phyloP scores from a whole-genome alignment of 92 coral and sea anemone genomes.

The Parazoanthus swiftii region DNA sequence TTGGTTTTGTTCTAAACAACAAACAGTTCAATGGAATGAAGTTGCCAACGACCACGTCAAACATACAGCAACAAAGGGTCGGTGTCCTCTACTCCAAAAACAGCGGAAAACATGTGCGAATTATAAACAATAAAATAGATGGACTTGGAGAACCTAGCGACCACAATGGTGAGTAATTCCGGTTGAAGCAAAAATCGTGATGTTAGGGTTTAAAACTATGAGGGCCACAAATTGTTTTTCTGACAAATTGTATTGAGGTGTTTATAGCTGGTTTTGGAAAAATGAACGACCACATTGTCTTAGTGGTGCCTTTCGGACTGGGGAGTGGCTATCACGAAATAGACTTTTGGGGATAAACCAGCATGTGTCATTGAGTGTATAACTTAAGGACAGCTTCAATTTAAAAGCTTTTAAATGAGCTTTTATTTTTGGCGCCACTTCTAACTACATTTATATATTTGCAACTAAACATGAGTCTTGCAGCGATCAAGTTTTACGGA shows the following conservation, averaged over 20 bases:
- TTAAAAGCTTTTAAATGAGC: background rate
- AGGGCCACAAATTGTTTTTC: background rate
- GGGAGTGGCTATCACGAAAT: background rate
- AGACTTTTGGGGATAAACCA: background rate
- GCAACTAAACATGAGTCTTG: background rate
- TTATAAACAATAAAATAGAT: conserved; percentile 53
- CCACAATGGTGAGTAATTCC: conserved; percentile 53
- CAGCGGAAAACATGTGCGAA: conserved; percentile 63
- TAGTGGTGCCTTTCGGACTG: background rate
- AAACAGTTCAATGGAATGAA: background rate
- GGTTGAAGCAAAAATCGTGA: background rate
- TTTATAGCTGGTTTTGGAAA: background rate
- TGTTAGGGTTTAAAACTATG: background rate
- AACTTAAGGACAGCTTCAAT: background rate
- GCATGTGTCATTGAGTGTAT: no score
- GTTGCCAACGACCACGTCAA: background rate
- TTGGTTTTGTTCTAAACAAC: background rate
- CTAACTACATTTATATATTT: no score
- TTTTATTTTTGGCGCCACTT: background rate
- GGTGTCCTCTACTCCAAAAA: conserved; percentile 65
- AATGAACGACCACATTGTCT: background rate
- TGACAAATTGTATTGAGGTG: background rate
- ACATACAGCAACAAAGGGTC: background rate
- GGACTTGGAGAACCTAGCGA: conserved; percentile 60
- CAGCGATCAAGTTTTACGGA: background rate